These are phyloP conservation scores for Cydia pomonella DNA, from an alignment of 1,140 invertebrate species.

Conservation along the genomic window DNA sequence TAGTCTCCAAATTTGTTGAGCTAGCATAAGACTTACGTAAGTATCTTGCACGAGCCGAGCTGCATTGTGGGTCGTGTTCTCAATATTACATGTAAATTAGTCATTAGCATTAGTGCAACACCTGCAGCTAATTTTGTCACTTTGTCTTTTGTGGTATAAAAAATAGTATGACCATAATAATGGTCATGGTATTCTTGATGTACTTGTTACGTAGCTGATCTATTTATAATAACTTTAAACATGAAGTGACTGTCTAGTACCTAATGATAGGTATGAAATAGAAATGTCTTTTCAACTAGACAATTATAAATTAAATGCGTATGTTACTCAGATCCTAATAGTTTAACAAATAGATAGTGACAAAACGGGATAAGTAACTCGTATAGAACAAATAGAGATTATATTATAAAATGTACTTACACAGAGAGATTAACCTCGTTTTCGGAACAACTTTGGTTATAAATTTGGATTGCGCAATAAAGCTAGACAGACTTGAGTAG, in stretches of 20 bases:
- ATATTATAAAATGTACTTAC: slow-evolving; percentile 48
- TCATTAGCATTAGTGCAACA: not conserved
- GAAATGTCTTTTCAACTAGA: no score
- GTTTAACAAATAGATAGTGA: not conserved
- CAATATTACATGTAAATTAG: not conserved
- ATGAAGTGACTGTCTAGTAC: not conserved
- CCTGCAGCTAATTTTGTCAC: not conserved
- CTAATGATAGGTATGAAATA: no score
- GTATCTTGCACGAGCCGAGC: not conserved
- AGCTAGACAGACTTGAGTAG: slow-evolving; percentile 42
- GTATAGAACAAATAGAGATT: not conserved
- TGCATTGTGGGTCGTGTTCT: not conserved
- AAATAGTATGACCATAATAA: not conserved
- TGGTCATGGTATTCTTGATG: no score
- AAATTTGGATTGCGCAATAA: slow-evolving; percentile 42
- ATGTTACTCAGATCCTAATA: no score
- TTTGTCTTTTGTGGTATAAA: not conserved
- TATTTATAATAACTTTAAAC: no score
- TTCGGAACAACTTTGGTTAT: slow-evolving; percentile 47
- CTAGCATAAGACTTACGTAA: not conserved
- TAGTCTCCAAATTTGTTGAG: not conserved
- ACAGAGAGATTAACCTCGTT: slow-evolving; percentile 46
- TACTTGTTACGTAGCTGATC: no score
- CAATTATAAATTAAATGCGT: no score
- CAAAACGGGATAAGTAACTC: not conserved